Evolutionary conservation across 2,113 vertebrate species (phyloP), one percentile per base, ranked within the genome.

Genomic region (Podiceps cristatus): DNA sequence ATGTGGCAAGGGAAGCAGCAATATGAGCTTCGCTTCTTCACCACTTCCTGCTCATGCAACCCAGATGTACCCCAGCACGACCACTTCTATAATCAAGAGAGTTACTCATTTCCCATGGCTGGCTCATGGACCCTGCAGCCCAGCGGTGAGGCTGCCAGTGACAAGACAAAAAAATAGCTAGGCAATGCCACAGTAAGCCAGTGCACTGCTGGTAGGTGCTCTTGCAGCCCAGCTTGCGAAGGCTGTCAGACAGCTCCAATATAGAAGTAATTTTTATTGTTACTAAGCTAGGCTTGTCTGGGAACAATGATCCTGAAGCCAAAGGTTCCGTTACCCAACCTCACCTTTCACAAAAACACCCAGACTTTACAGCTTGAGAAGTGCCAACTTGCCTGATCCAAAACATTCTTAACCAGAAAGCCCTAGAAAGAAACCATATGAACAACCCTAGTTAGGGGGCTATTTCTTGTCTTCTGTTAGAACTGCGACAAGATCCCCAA

Each of bases 1-100:
- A 78, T 80, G 85, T 81, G 77, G 75, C 78, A 88, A 49, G 96
- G 94, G 91, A 95, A 96, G 86, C n/a, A 69, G 68, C 85, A 93
- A 88, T 64, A 86, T 69, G 82, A 94, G 71, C 55, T 86, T 76
- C 3, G 22, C 73, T 87, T 74, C 87, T 94, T 88, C 62, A 96
- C 96, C 96, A 96, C 96, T 97, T 98, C 97, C 97, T 97, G 97
- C 83, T 88, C 82, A 18, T 7, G 15, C 60, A 86, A 79, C 20
- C 91, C 27, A 31, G 91, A 95, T 68, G 78, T 74, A 80, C 74
- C 66, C 86, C 78, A 90, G 66, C 86, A 97, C 86, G 91, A 85
- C 79, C 88, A 92, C 66, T 87, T 93, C 66, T 91, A 73, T 45
- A 60, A 58, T 63, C 66, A 55, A 79, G 74, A 69, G 50, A 74